Percentiles rank a stretch among this genome's conserved stretches.
phyloP scores from a whole-genome alignment of 2,888 invertebrate species.

The Hipparchia semele region DNA sequence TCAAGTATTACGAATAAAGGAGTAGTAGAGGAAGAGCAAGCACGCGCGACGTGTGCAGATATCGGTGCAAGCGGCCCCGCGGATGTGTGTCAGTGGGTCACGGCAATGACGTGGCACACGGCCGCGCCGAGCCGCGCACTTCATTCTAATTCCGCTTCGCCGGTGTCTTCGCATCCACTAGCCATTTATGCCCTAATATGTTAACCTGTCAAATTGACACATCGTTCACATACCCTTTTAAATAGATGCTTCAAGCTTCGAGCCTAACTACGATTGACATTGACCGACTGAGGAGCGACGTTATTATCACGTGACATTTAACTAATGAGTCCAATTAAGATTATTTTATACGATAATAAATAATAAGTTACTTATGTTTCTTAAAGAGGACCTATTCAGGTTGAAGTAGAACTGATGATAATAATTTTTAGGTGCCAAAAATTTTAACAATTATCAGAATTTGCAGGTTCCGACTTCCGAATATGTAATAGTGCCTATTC shows the following conservation, averaged over 20 bases:
- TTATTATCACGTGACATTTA: slow-evolving; percentile 20
- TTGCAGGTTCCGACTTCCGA: too few species aligned
- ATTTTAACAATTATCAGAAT: too few species aligned
- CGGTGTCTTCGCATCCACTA: slow-evolving; percentile 64
- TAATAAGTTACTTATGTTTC: too few species aligned
- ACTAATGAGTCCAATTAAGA: slow-evolving; percentile 10
- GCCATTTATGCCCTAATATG: slow-evolving; percentile 53
- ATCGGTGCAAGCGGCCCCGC: slow-evolving; percentile 83
- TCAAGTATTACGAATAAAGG: slow-evolving; percentile 50
- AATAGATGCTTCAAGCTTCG: slow-evolving; percentile 13
- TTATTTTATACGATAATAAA: neutral
- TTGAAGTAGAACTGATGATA: too few species aligned
- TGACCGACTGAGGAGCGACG: slow-evolving; percentile 60
- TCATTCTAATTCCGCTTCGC: slow-evolving; percentile 83
- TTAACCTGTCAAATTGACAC: slow-evolving; percentile 45
- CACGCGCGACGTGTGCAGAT: slow-evolving; percentile 55
- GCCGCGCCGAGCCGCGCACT: slow-evolving; percentile 77
- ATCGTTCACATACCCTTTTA: slow-evolving; percentile 22
- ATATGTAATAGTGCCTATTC: too few species aligned
- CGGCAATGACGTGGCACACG: slow-evolving; percentile 84
- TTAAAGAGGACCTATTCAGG: too few species aligned
- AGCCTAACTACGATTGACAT: slow-evolving; percentile 59
- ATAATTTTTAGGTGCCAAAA: too few species aligned
- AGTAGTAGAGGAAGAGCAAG: slow-evolving; percentile 52
- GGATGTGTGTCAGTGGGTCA: slow-evolving; percentile 88